Base-by-base conservation (phyloP, 2,888 invertebrate species). In the Amaurobius ferox region DNA sequence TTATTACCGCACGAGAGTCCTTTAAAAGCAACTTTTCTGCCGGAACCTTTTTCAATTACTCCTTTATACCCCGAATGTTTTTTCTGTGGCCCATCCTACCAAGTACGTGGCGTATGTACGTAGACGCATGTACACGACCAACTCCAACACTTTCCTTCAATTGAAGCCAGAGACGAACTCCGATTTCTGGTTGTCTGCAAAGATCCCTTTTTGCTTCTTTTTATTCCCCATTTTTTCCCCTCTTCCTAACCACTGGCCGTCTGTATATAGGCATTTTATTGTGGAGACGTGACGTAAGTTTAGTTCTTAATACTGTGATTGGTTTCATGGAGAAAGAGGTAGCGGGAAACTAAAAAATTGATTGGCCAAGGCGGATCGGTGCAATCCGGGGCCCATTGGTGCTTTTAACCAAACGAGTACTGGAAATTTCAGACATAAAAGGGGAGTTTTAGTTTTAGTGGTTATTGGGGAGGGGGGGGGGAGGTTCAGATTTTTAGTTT, bases 1-100 rank as follows among this genome's bases (percentile, higher is more conserved):
- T 44, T 44, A 44, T 44, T 44, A 44, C 44, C n/a, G 2, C 44
- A 44, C 44, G 44, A 44, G 13, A 16, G 11, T 44, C 13, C 44
- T 16, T 44, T 2, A 44, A 44, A 44, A 16, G 11, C 13, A 16
- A 44, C 44, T 44, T 44, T 44, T 44, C 44, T 16, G 2, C 44
- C 16, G 44, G 16, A 44, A 44, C 44, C 44, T 44, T 44, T 44
- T 44, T 44, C 44, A 44, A 44, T 44, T 44, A 44, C 44, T 44
- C n/a, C 44, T 44, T 44, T 44, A 44, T 44, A 44, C 2, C n/a
- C 44, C 2, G 44, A 16, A 1, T 9, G n/a, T 44, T 16, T 16
- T 44, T 44, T 44, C 16, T 16, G 6, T 16, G 6, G 2, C 16
- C 44, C 16, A 44, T 44, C 13, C 9, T 16, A 44, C 44, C 6